Evolutionary conservation across 2,797 vertebrate species (phyloP), one percentile per base, ranked within the genome.

Genomic region (Poecilia wingei): DNA sequence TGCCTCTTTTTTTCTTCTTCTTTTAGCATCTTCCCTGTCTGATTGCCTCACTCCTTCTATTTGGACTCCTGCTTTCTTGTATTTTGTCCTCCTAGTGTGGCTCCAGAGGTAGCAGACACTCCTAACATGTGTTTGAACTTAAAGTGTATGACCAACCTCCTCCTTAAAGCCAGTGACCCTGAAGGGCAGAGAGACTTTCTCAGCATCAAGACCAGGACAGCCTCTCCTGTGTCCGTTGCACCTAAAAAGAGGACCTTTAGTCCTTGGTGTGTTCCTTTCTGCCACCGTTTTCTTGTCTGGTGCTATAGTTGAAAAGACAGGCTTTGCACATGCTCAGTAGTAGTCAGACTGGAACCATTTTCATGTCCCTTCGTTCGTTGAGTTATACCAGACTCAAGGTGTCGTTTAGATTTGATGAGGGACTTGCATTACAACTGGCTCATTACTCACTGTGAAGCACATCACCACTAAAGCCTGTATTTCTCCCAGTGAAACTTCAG

Each of bases 91-190:
- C 91, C 91, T 94, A 95, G 95, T 91, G 91, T 85, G 89, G 86
- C 79, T 92, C 92, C 93, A 84, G 91, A 89, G 88, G 86, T 92
- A 82, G 87, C 0, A 84, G 93, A 94, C 85, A 86, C 90, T 89
- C 94, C 95, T 93, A 95, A 84, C 89, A 86, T 93, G 93, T 95
- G 95, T 84, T 76, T 92, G 90, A 95, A 89, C 91, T 92, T 95
- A 90, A 95, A 95, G 84, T 96, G 95, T 92, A 93, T 96, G 88
- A 79, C 90, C 59, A 82, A 90, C 93, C 92, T 95, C 89, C 92
- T 94, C 88, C 89, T 94, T 86, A 89, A 87, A 55, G 83, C 89
- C 89, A 94, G 89, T 72, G 93, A 95, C 86, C 91, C 91, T 80
- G 93, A 95, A 89, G 88, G 72, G 77, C 91, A 88, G 84, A 91